A percentile compares a stretch with the other conserved stretches of the same genome.
These are phyloP conservation scores for Neoseiulus cucumeris DNA, from an alignment of 1,140 invertebrate species.

Conservation along the genomic window DNA sequence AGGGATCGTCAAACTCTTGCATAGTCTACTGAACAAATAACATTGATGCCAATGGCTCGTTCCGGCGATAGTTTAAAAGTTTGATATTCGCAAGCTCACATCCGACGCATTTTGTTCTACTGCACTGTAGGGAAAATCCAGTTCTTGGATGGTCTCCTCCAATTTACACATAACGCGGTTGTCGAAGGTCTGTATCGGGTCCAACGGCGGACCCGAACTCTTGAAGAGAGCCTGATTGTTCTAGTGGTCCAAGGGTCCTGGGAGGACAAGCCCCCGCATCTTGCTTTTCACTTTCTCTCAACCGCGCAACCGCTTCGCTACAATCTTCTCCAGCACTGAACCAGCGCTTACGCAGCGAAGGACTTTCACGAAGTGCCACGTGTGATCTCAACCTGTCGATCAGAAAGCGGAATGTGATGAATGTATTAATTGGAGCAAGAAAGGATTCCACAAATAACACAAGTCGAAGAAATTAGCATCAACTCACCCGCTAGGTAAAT, in stretches of 20 bases:
- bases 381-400: background rate
- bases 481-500: background rate
- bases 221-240: background rate
- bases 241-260: background rate
- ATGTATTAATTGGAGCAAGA: background rate
- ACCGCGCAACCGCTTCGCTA: background rate
- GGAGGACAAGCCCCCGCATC: background rate
- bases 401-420: background rate
- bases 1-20: no score
- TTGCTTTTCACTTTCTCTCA: background rate
- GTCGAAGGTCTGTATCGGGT: background rate
- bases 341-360: conserved; percentile 2
- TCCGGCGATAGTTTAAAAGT: no score
- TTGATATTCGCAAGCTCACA: no score
- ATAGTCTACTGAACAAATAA: no score
- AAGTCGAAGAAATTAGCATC: background rate
- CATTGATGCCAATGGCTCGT: no score
- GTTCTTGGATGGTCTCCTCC: no score
- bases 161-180: background rate
- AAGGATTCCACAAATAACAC: background rate
- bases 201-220: background rate
- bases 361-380: background rate
- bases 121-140: no score
- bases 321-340: background rate
- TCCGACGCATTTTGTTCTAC: no score